A percentile compares a stretch with the other conserved stretches of the same genome.
phyloP scores from a whole-genome alignment of 1,140 invertebrate species.

The Anagrus nilaparvatae region DNA sequence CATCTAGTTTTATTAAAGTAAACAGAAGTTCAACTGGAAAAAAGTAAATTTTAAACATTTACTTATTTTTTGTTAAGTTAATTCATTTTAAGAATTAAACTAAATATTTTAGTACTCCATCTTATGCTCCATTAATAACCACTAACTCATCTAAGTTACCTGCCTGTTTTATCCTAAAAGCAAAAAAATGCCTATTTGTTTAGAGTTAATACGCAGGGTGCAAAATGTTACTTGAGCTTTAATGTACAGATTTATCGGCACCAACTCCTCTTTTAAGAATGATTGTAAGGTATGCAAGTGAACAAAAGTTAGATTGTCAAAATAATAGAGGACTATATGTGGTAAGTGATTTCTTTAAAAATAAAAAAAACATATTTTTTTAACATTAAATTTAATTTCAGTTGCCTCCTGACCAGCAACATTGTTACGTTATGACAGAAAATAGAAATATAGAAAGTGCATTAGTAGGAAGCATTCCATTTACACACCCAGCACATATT shows the following conservation, averaged over 20 bases:
- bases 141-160: conserved; percentile 81
- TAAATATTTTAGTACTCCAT: conserved; percentile 54
- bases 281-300: conserved; percentile 62
- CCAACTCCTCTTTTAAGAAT: conserved; percentile 63
- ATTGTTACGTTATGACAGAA: conserved; percentile 88
- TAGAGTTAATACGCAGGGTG: conserved; percentile 61
- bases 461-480: conserved; percentile 73
- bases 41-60: conserved; percentile 48
- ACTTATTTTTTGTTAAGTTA: background rate
- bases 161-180: conserved; percentile 79
- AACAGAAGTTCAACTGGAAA: conserved; percentile 62
- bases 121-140: conserved; percentile 65
- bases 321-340: conserved; percentile 68
- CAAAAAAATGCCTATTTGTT: conserved; percentile 77
- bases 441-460: conserved; percentile 68
- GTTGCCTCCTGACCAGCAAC: conserved; percentile 82
- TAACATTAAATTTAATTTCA: conserved; percentile 37
- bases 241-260: conserved; percentile 53
- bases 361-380: too few relatives aligned
- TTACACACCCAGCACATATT: conserved; percentile 90
- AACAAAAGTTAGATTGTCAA: conserved; percentile 55
- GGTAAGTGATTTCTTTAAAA: conserved; percentile 45
- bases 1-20: conserved; percentile 66
- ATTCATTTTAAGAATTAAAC: too few relatives aligned
- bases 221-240: conserved; percentile 61